phyloP scores from a whole-genome alignment of 1,140 invertebrate genomes.

The Stegodyphus dumicola region DNA sequence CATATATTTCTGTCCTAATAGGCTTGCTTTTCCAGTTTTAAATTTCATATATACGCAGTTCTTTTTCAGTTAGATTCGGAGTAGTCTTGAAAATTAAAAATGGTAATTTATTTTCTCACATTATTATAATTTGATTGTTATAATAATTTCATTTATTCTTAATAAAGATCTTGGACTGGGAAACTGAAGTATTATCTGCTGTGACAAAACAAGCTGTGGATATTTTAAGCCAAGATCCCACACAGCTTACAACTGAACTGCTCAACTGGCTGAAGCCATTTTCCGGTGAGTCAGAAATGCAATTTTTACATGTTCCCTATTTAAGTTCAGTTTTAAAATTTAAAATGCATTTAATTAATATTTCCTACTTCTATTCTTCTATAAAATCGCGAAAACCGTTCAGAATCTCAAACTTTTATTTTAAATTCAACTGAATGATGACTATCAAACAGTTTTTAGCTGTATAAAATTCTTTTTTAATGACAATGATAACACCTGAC shows the following conservation, averaged over 20 bases:
- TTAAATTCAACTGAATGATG: too few species aligned
- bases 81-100: background rate
- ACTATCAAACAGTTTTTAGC: too few species aligned
- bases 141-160: slow-evolving; percentile 1
- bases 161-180: slow-evolving; percentile 75
- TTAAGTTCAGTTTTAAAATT: too few species aligned
- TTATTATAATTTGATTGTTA: slow-evolving; percentile 22
- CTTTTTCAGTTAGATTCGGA: background rate
- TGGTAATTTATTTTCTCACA: background rate
- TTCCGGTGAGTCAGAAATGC: slow-evolving; percentile 61
- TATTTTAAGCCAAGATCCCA: slow-evolving; percentile 82
- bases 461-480: too few species aligned
- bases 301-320: too few species aligned
- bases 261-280: slow-evolving; percentile 67
- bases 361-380: too few species aligned
- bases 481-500: too few species aligned
- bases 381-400: too few species aligned
- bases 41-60: background rate
- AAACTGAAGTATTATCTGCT: slow-evolving; percentile 85
- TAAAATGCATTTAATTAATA: too few species aligned
- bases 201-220: slow-evolving; percentile 83
- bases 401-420: too few species aligned
- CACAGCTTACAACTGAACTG: slow-evolving; percentile 83
- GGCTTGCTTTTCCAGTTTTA: too few species aligned
- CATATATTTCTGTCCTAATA: too few species aligned